A percentile compares a stretch with the other conserved stretches of the same genome.
phyloP scores from a whole-genome alignment of 2,888 invertebrate genomes.

The Lasioglossum pauxillum region DNA sequence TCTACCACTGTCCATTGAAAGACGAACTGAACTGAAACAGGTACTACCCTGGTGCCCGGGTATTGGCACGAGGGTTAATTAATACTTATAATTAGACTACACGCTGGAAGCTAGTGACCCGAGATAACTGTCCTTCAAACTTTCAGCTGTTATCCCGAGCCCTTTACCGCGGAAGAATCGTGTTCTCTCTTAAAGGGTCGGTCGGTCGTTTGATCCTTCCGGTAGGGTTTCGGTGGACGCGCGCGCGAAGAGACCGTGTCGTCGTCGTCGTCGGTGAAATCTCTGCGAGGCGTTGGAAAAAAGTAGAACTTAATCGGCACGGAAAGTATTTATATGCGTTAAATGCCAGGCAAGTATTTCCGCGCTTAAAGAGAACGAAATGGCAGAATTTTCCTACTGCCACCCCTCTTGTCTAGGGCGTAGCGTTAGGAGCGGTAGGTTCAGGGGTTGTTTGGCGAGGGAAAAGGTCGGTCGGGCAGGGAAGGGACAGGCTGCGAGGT shows the following conservation, averaged over 20 bases:
- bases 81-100: neutral
- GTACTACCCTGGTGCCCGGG: no score
- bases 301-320: constrained; percentile 29
- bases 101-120: neutral
- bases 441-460: constrained; percentile 76
- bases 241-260: neutral
- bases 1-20: no score
- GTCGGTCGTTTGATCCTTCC: neutral
- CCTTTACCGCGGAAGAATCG: neutral
- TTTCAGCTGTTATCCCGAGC: neutral
- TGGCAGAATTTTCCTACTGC: constrained; percentile 58
- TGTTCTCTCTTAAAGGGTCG: neutral
- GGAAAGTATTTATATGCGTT: constrained; percentile 52
- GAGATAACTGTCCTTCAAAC: neutral
- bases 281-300: neutral
- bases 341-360: constrained; percentile 63
- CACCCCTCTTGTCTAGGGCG: constrained; percentile 56
- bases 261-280: neutral
- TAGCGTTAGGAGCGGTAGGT: constrained; percentile 57
- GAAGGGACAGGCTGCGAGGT: constrained; percentile 37
- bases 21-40: no score
- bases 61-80: neutral
- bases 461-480: constrained; percentile 53
- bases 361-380: constrained; percentile 66
- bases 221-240: neutral